Evolutionary conservation across 2,797 vertebrate species (phyloP).

Genomic region (Melanotaenia boesemani): DNA sequence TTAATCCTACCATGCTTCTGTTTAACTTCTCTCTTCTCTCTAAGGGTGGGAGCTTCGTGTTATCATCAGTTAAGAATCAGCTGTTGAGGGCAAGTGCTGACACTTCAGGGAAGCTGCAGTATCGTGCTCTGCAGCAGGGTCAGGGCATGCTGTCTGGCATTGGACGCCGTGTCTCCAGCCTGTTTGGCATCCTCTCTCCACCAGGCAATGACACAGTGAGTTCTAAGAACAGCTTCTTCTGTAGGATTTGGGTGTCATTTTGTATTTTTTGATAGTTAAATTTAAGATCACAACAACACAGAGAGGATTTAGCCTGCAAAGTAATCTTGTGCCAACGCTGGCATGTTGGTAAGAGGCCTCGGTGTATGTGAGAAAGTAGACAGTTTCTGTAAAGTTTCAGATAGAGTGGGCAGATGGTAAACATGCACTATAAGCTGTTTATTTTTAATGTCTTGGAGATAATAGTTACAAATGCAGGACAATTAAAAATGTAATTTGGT

Average conservation of each 20-base stretch:
- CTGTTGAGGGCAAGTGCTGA: conserved; percentile 86
- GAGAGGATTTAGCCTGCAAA: background rate
- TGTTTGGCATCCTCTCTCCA: conserved; percentile 93
- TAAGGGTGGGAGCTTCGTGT: conserved; percentile 91
- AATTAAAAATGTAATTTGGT: too few relatives aligned
- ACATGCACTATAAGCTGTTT: too few relatives aligned
- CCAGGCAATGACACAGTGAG: conserved; percentile 87
- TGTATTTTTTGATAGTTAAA: background rate
- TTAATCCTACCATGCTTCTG: background rate
- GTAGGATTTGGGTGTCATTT: background rate
- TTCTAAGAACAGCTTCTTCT: background rate
- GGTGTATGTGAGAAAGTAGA: too few relatives aligned
- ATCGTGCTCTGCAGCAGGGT: conserved; percentile 87
- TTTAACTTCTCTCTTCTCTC: background rate
- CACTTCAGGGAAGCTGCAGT: conserved; percentile 86
- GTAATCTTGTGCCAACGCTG: too few relatives aligned
- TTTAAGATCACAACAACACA: background rate
- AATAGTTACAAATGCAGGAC: too few relatives aligned
- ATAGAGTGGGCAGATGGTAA: too few relatives aligned
- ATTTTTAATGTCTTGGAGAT: too few relatives aligned
- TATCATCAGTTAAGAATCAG: conserved; percentile 87
- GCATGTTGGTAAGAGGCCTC: too few relatives aligned
- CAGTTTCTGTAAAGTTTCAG: too few relatives aligned
- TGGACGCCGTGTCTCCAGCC: conserved; percentile 92
- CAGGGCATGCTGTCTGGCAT: conserved; percentile 96